phyloP scores from a whole-genome alignment of 2,888 invertebrate species.

The Rhodophaea formosa region DNA sequence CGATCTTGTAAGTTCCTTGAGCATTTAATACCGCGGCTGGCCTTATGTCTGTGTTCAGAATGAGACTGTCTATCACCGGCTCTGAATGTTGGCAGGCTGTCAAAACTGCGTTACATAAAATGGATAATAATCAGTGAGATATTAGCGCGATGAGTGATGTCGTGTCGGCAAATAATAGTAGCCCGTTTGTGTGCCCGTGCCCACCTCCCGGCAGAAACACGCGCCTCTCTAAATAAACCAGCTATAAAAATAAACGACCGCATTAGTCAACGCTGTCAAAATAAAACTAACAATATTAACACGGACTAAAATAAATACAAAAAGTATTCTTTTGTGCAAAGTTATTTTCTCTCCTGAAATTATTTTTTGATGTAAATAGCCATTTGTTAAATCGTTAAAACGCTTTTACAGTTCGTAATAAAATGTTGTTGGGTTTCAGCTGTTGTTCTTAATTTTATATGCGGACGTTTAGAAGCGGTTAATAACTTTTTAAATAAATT shows the following conservation, averaged over 20 bases:
- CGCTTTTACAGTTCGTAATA: constrained; percentile 37
- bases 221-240: constrained; percentile 69
- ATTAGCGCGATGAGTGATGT: constrained; percentile 75
- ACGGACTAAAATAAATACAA: constrained; percentile 42
- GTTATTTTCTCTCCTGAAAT: constrained; percentile 31
- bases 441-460: constrained; percentile 26
- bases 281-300: constrained; percentile 69
- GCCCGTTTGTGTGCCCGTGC: constrained; percentile 45
- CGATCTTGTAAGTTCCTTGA: not conserved
- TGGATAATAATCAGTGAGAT: constrained; percentile 66
- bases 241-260: constrained; percentile 77
- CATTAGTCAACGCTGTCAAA: constrained; percentile 79
- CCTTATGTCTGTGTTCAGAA: constrained; percentile 21
- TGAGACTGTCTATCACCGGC: constrained; percentile 41
- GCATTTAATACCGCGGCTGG: not conserved
- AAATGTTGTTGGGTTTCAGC: constrained; percentile 31
- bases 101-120: constrained; percentile 66
- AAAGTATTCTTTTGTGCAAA: constrained; percentile 35
- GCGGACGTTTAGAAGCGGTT: constrained; percentile 42
- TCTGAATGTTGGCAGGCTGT: constrained; percentile 56
- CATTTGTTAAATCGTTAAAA: constrained; percentile 39
- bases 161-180: constrained; percentile 75
- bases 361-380: constrained; percentile 32
- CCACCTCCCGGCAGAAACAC: constrained; percentile 63
- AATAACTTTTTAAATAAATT: constrained; percentile 52